Evolutionary conservation across 1,140 invertebrate genomes (phyloP).

Genomic region (Amphibalanus amphitrite): DNA sequence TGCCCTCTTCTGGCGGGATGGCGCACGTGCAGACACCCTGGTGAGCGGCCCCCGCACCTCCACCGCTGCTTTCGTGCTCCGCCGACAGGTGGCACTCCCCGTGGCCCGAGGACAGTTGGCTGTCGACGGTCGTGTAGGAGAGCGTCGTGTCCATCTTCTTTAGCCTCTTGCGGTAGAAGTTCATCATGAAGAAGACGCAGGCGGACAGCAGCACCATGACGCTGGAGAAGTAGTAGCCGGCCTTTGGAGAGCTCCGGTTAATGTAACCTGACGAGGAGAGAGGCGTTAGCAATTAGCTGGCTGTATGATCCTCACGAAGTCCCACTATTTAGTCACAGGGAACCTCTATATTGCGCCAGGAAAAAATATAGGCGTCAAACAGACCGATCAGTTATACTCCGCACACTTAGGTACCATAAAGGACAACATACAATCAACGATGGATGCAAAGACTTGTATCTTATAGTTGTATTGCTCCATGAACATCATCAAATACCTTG

Average conservation of each 20-base stretch:
- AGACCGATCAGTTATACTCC: no score
- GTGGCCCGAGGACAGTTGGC: constrained; percentile 19
- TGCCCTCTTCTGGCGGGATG: neutral
- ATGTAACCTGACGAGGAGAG: constrained; percentile 40
- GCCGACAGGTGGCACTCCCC: constrained; percentile 11
- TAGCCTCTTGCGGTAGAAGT: constrained; percentile 36
- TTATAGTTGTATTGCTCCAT: no score
- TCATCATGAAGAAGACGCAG: constrained; percentile 58
- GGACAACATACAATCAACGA: no score
- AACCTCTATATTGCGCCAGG: no score
- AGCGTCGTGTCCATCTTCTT: constrained; percentile 19
- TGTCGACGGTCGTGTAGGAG: constrained; percentile 18
- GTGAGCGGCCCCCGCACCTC: no score
- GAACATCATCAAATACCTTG: no score
- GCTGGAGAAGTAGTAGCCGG: constrained; percentile 65
- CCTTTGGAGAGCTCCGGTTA: constrained; percentile 48
- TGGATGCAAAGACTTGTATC: no score
- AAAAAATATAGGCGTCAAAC: no score
- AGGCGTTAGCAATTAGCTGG: neutral
- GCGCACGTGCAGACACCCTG: constrained; percentile 4
- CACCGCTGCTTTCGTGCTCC: constrained; percentile 8
- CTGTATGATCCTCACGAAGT: no score
- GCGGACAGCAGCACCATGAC: constrained; percentile 56
- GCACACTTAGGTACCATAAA: no score
- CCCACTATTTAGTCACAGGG: no score